These are phyloP conservation scores for Therioaphis trifolii DNA, from an alignment of 2,888 invertebrate genomes.

Conservation along the genomic window DNA sequence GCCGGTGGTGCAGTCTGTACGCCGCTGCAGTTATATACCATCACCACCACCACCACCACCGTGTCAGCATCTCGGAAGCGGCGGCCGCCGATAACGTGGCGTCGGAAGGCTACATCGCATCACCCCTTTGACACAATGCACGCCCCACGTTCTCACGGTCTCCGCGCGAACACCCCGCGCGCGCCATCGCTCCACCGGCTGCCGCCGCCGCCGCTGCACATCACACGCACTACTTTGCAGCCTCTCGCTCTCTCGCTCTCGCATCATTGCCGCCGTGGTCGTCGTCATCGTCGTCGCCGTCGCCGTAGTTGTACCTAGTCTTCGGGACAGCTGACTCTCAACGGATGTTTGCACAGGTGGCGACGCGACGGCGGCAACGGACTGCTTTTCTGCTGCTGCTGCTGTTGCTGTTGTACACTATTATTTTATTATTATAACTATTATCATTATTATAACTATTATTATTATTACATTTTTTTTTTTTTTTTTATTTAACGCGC, in stretches of 20 bases:
- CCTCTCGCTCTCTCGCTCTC: background rate
- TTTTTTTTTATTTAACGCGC: slow-evolving; percentile 44
- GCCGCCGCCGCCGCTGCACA: too few relatives aligned
- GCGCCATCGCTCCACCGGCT: too few relatives aligned
- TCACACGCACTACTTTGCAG: too few relatives aligned
- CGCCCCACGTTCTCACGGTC: slow-evolving; percentile 61
- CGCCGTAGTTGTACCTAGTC: background rate
- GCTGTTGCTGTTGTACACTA: too few relatives aligned
- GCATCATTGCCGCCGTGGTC: background rate
- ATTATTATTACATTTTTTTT: background rate
- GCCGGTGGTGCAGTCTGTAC: background rate
- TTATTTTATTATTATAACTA: background rate
- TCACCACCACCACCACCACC: background rate
- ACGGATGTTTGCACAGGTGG: slow-evolving; percentile 62
- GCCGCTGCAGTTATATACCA: background rate
- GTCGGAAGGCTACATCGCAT: slow-evolving; percentile 9
- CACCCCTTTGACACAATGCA: slow-evolving; percentile 60
- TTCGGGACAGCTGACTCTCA: slow-evolving; percentile 61
- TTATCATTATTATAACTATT: slow-evolving; percentile 10
- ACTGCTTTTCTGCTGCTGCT: slow-evolving; percentile 20
- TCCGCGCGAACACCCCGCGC: slow-evolving; percentile 35
- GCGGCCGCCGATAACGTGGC: background rate
- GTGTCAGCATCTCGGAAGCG: background rate
- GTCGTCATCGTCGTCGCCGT: background rate
- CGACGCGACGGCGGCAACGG: slow-evolving; percentile 13